These are phyloP conservation scores for Merodon equestris DNA, from an alignment of 2,888 invertebrate species.

Conservation along the genomic window DNA sequence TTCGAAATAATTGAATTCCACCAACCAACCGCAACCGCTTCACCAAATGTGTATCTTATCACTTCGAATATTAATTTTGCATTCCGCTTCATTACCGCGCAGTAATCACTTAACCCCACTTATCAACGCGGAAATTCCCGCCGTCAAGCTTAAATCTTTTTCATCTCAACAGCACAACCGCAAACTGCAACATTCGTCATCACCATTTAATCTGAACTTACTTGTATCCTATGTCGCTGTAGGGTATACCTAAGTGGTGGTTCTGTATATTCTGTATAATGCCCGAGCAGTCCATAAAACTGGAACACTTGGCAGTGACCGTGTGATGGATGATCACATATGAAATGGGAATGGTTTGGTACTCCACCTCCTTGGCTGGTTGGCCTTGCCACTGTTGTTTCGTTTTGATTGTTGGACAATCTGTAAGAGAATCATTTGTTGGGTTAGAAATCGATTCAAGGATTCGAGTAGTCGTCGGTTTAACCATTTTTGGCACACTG, in stretches of 20 bases:
- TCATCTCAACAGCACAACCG: not conserved
- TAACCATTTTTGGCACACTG: slow-evolving; percentile 34
- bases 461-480: too few species aligned
- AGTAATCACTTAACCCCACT: not conserved
- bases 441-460: too few species aligned
- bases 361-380: slow-evolving; percentile 79
- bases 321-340: slow-evolving; percentile 82
- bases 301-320: slow-evolving; percentile 79
- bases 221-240: slow-evolving; percentile 82
- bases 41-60: too few species aligned
- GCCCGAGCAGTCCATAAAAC: slow-evolving; percentile 78
- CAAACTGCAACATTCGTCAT: not conserved
- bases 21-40: too few species aligned
- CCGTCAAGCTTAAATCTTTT: not conserved
- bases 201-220: slow-evolving; percentile 74
- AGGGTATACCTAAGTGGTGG: slow-evolving; percentile 80
- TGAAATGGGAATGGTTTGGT: slow-evolving; percentile 81
- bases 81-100: too few species aligned
- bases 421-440: slow-evolving; percentile 13
- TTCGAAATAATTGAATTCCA: too few species aligned
- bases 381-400: slow-evolving; percentile 83
- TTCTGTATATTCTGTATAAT: slow-evolving; percentile 80
- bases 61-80: too few species aligned
- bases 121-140: not conserved
- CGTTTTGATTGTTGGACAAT: slow-evolving; percentile 81